A percentile compares a stretch with the other conserved stretches of the same genome.
These are phyloP conservation scores for Cololabis saira DNA, from an alignment of 2,113 vertebrate species.

Conservation along the genomic window DNA sequence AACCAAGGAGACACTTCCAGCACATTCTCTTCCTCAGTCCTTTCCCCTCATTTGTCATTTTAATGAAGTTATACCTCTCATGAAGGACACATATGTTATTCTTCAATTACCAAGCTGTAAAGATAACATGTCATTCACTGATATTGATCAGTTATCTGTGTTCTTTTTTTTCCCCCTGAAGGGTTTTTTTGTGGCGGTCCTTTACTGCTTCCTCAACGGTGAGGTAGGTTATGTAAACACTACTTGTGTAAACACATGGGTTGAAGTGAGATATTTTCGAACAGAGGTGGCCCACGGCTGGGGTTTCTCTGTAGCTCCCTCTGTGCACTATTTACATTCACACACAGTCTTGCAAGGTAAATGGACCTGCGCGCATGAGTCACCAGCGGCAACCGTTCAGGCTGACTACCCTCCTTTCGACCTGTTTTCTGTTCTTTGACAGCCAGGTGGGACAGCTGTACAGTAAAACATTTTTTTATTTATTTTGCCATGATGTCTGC, in stretches of 20 bases:
- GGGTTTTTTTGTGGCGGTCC: constrained; percentile 97
- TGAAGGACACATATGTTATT: too few relatives aligned
- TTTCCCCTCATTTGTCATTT: too few relatives aligned
- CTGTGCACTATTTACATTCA: constrained; percentile 22
- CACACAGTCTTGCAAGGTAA: constrained; percentile 15
- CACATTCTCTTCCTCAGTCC: too few relatives aligned
- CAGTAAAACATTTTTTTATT: constrained; percentile 31
- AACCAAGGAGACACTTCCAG: too few relatives aligned
- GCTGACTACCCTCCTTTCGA: constrained; percentile 14
- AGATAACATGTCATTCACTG: too few relatives aligned
- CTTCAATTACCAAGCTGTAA: too few relatives aligned
- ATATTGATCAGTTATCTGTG: constrained; percentile 27
- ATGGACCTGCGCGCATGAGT: not conserved
- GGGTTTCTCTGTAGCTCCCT: constrained; percentile 2
- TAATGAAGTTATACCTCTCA: too few relatives aligned
- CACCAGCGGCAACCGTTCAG: not conserved
- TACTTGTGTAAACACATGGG: constrained; percentile 19
- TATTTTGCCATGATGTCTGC: constrained; percentile 32
- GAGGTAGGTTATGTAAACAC: constrained; percentile 85
- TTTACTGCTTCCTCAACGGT: constrained; percentile 97
- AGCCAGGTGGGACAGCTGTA: constrained; percentile 29
- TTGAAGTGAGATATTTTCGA: constrained; percentile 11
- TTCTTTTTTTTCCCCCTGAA: constrained; percentile 62
- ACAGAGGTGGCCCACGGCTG: constrained; percentile 6
- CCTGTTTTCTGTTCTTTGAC: constrained; percentile 35